Conservation (phyloP, 2,888 invertebrate genomes). For the Plutella xylostella region DNA sequence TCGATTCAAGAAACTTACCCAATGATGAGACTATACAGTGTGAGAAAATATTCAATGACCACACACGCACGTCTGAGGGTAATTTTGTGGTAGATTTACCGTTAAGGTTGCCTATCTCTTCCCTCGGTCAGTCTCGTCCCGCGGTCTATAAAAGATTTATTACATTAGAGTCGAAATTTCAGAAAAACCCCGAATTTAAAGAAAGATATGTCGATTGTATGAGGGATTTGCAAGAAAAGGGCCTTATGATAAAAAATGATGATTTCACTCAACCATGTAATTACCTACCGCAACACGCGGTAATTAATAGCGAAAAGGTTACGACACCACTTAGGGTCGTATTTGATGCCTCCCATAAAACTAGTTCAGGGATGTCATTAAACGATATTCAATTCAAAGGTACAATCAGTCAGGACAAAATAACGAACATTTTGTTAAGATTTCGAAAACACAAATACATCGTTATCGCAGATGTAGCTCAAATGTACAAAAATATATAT, state of each 20-base stretch:
- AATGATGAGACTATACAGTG: background rate
- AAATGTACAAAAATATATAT: slow-evolving; percentile 32
- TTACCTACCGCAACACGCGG: background rate
- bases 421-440: slow-evolving; percentile 24
- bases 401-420: slow-evolving; percentile 19
- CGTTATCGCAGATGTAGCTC: slow-evolving; percentile 29
- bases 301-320: background rate
- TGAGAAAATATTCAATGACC: background rate
- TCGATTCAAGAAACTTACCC: background rate
- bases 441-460: slow-evolving; percentile 25
- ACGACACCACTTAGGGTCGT: slow-evolving; percentile 17
- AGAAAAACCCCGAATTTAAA: background rate
- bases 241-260: background rate
- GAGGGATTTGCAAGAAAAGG: slow-evolving; percentile 10
- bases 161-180: background rate
- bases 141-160: background rate
- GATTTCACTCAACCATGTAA: background rate
- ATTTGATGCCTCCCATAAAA: slow-evolving; percentile 15
- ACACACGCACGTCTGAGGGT: background rate
- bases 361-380: background rate
- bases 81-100: background rate
- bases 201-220: slow-evolving; percentile 8
- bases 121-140: background rate
- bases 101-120: background rate
- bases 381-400: background rate